A percentile compares a stretch with the other conserved stretches of the same genome.
phyloP scores from a whole-genome alignment of 2,888 invertebrate species.

The Lycia hirtaria region DNA sequence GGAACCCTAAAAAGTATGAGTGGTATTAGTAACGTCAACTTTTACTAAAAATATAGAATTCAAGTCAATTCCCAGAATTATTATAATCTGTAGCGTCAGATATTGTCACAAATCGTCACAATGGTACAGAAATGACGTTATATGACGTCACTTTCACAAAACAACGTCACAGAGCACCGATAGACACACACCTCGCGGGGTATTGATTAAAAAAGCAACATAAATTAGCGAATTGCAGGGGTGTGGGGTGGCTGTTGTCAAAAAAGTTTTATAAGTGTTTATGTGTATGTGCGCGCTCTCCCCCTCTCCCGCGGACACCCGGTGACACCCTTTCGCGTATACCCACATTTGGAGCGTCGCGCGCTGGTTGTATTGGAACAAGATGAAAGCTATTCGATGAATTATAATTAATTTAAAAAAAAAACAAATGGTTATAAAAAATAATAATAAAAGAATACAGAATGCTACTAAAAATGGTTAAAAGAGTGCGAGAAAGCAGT shows the following conservation, averaged over 20 bases:
- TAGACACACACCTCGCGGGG: constrained; percentile 40
- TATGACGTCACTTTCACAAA: constrained; percentile 6
- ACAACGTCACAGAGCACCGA: constrained; percentile 20
- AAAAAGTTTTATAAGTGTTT: constrained; percentile 86
- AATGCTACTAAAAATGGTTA: no score
- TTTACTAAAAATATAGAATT: no score
- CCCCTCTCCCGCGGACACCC: constrained; percentile 45
- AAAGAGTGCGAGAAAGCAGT: no score
- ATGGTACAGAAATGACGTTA: not conserved
- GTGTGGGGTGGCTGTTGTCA: constrained; percentile 78
- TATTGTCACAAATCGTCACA: not conserved
- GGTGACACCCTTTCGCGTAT: constrained; percentile 84
- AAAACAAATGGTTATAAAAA: no score
- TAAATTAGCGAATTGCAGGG: constrained; percentile 84
- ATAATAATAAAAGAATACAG: not conserved
- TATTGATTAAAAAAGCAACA: constrained; percentile 86
- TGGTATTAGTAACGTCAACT: no score
- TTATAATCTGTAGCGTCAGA: no score
- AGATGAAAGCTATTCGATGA: constrained; percentile 2
- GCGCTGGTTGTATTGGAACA: constrained; percentile 47
- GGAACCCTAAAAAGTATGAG: no score
- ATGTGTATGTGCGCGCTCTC: constrained; percentile 74
- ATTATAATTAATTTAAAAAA: no score
- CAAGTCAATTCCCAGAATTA: no score
- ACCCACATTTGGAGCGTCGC: constrained; percentile 79